Base-by-base conservation (phyloP, 37 sponge, comb jelly and placozoan species). In the Haliclona indistincta region DNA sequence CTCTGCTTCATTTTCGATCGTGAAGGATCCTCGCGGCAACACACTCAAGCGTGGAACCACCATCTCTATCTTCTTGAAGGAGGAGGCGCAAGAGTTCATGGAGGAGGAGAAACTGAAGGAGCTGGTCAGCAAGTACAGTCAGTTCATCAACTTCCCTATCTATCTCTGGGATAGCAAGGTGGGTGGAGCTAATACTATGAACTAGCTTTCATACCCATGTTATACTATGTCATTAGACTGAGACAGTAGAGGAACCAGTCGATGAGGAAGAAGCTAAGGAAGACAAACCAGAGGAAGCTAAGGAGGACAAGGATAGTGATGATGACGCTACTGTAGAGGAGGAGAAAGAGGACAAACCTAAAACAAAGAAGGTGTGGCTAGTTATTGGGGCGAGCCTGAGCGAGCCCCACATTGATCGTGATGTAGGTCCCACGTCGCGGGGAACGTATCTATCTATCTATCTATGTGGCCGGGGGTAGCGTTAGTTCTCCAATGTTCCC, bases 121-220 rank as follows among this genome's bases (percentile, higher is more conserved):
- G 4, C 82, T 98, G 45, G 85, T 98, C 35, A 49, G 72, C 77
- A 98, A 92, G 78, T 98, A 98, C 89, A 87, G 88, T 28, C 99
- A 98, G 91, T 98, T 98, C 86, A 98, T 98, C 87, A 98, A 98
- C 78, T 98, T 98, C 90, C 95, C 95, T 64, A 98, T 98, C 78
- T 95, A 98, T 78, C 62, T 98, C 34, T 98, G 99, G 99, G 87
- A 93, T 42, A 95, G 96, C 89, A 92, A 80, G 85, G 94, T 95
- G 22, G 39, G 88, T n/a, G n/a, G n/a, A n/a, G n/a, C n/a, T n/a
- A n/a, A n/a, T n/a, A n/a, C n/a, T n/a, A n/a, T n/a, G n/a, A n/a
- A n/a, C n/a, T n/a, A n/a, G n/a, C n/a, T n/a, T n/a, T n/a, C n/a
- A n/a, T n/a, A n/a, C n/a, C n/a, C n/a, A n/a, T n/a, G n/a, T n/a